Evolutionary conservation across 2,888 invertebrate genomes (phyloP).

Genomic region (Colletes collaris): DNA sequence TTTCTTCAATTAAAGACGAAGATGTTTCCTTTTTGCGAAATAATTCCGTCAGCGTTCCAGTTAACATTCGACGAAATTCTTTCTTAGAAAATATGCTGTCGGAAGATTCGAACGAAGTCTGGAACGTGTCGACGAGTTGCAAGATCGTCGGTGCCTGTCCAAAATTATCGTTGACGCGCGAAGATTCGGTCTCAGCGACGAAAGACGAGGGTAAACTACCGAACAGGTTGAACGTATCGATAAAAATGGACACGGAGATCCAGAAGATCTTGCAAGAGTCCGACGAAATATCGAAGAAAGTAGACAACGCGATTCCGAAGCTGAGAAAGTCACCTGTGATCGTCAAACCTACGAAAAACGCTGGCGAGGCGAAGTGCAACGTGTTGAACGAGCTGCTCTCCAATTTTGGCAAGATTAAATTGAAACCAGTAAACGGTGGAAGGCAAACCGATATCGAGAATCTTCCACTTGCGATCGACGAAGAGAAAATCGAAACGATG

Average conservation of each 20-base stretch:
- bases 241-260: conserved; percentile 21
- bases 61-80: conserved; percentile 70
- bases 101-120: conserved; percentile 50
- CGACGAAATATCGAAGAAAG: conserved; percentile 3
- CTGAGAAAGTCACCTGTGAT: not conserved
- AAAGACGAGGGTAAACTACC: not conserved
- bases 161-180: conserved; percentile 43
- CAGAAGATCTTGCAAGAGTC: conserved; percentile 24
- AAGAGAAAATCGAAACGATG: not conserved
- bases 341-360: conserved; percentile 53
- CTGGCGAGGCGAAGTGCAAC: conserved; percentile 73
- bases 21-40: not conserved
- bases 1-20: too few species aligned
- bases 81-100: conserved; percentile 77
- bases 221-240: conserved; percentile 14
- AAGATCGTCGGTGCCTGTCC: conserved; percentile 67
- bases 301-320: not conserved
- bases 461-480: not conserved
- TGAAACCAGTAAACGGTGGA: conserved; percentile 67
- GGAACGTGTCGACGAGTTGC: conserved; percentile 37
- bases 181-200: not conserved
- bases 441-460: not conserved
- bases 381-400: conserved; percentile 78
- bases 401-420: conserved; percentile 77
- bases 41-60: conserved; percentile 34